Evolutionary conservation across 2,888 invertebrate genomes (phyloP).

Genomic region (Drosophila ustulata): DNA sequence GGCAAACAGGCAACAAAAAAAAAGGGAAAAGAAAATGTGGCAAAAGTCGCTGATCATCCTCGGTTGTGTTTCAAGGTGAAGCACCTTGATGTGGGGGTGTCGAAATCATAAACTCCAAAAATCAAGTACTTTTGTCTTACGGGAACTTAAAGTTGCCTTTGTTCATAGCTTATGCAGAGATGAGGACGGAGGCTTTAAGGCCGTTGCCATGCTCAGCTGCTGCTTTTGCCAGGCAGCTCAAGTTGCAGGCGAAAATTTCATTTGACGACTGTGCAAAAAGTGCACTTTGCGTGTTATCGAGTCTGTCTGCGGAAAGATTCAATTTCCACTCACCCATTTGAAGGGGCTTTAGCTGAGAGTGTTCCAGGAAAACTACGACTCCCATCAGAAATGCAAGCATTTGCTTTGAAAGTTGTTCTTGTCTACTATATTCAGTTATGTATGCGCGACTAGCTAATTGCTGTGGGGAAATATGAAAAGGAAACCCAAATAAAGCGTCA

Average conservation of each 20-base stretch:
- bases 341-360: not conserved
- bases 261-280: slow-evolving; percentile 27
- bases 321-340: slow-evolving; percentile 33
- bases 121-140: slow-evolving; percentile 13
- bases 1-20: not conserved
- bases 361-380: not conserved
- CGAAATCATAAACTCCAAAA: not conserved
- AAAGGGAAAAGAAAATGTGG: slow-evolving; percentile 10
- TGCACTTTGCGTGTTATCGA: slow-evolving; percentile 51
- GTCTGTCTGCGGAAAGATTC: slow-evolving; percentile 48
- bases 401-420: not conserved
- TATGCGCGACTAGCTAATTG: slow-evolving; percentile 59
- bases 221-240: slow-evolving; percentile 34
- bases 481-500: slow-evolving; percentile 40
- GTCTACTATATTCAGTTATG: slow-evolving; percentile 22
- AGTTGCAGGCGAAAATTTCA: slow-evolving; percentile 38
- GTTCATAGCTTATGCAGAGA: slow-evolving; percentile 30
- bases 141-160: slow-evolving; percentile 35
- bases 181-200: not conserved
- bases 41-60: slow-evolving; percentile 61
- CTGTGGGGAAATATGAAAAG: slow-evolving; percentile 59
- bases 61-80: slow-evolving; percentile 34
- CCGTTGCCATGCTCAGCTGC: slow-evolving; percentile 8
- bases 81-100: slow-evolving; percentile 13
- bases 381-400: slow-evolving; percentile 4